Conservation (phyloP, 2,797 vertebrate species). For the Vespertilio murinus region DNA sequence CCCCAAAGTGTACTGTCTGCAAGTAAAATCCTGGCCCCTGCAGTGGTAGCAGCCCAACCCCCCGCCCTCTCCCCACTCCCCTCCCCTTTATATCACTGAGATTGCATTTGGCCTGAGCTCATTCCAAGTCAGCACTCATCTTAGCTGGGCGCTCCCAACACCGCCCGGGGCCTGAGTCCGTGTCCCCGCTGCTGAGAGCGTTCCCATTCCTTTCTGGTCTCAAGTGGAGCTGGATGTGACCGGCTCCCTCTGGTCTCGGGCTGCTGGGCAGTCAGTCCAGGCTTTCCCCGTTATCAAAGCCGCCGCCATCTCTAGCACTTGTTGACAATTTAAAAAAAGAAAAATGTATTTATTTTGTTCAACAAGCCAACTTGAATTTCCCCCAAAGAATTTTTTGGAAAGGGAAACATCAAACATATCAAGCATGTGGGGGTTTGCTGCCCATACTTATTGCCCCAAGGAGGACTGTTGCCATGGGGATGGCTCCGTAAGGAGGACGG, state of each 20-base stretch:
- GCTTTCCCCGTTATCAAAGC: conserved; percentile 64
- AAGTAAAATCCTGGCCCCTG: not conserved
- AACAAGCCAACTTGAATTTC: conserved; percentile 59
- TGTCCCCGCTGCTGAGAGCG: not conserved
- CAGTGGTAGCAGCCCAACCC: not conserved
- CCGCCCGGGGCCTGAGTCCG: not conserved
- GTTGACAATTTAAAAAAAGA: not conserved
- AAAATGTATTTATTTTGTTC: conserved; percentile 68
- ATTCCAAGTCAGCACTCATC: not conserved
- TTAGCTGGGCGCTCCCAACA: not conserved
- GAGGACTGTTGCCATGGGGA: conserved; percentile 7
- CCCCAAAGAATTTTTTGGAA: conserved; percentile 62
- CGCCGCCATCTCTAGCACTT: not conserved
- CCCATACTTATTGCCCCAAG: not conserved
- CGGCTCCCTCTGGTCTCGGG: conserved; percentile 12
- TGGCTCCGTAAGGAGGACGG: not conserved
- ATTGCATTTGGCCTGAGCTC: not conserved
- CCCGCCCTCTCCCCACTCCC: no score
- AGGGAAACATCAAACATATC: conserved; percentile 40
- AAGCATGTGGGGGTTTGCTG: not conserved
- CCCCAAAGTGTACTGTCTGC: no score
- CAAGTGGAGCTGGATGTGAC: conserved; percentile 30
- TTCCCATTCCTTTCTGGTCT: conserved; percentile 54
- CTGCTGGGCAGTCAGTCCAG: not conserved
- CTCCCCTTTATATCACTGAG: not conserved